phyloP scores from a whole-genome alignment of 2,888 invertebrate species.

The Pammene fasciana region DNA sequence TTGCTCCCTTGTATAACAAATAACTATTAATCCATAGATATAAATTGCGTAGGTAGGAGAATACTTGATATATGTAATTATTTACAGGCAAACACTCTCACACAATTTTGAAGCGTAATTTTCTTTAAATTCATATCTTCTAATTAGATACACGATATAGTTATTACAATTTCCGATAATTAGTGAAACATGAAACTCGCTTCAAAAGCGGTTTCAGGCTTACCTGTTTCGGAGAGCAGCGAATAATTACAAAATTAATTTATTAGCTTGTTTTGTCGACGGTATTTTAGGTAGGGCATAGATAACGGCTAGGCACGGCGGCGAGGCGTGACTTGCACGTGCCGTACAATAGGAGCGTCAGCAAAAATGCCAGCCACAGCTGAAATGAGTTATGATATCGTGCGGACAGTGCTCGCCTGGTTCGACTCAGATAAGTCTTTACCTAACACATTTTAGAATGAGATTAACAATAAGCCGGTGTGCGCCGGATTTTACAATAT shows the following conservation, averaged over 20 bases:
- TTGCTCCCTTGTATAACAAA: not conserved
- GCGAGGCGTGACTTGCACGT: slow-evolving; percentile 50
- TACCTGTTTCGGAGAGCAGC: slow-evolving; percentile 5
- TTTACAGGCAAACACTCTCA: not conserved
- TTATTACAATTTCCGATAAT: slow-evolving; percentile 25
- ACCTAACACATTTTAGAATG: slow-evolving; percentile 20
- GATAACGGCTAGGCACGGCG: slow-evolving; percentile 48
- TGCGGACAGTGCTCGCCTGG: slow-evolving; percentile 10
- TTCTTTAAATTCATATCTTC: not conserved
- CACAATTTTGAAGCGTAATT: not conserved
- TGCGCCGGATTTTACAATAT: not conserved
- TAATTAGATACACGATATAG: slow-evolving; percentile 17
- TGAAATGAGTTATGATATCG: slow-evolving; percentile 29
- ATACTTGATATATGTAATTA: not conserved
- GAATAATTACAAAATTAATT: slow-evolving; percentile 28
- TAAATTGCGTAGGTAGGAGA: not conserved
- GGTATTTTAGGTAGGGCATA: slow-evolving; percentile 44
- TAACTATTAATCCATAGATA: not conserved
- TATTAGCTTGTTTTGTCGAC: slow-evolving; percentile 27
- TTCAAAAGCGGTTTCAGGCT: slow-evolving; percentile 13
- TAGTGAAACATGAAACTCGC: slow-evolving; percentile 20
- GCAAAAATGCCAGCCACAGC: slow-evolving; percentile 44
- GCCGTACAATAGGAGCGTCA: slow-evolving; percentile 44
- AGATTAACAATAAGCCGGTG: slow-evolving; percentile 14
- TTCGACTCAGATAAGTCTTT: slow-evolving; percentile 28